Conservation (phyloP, 2,888 invertebrate species). For the Andrena haemorrhoa region DNA sequence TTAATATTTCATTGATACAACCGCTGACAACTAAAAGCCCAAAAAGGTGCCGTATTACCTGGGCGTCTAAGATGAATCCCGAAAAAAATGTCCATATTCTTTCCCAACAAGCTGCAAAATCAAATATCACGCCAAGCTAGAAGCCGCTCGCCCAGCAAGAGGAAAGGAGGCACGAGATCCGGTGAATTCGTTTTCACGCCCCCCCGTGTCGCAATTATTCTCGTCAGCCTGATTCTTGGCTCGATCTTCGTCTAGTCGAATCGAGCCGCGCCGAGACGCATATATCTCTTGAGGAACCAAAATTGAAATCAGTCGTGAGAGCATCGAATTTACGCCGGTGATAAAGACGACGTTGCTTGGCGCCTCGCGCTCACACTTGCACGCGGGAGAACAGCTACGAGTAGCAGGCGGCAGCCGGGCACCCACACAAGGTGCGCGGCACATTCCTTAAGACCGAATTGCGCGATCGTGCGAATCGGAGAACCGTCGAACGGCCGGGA, state of each 20-base stretch:
- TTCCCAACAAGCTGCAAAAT: neutral
- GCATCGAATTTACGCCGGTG: slow-evolving; percentile 65
- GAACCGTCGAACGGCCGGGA: slow-evolving; percentile 64
- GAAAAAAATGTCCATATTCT: no score
- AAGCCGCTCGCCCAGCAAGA: neutral
- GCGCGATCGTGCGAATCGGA: slow-evolving; percentile 72
- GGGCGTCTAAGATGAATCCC: no score
- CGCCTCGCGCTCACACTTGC: slow-evolving; percentile 17
- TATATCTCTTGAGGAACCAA: slow-evolving; percentile 39
- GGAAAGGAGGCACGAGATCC: neutral
- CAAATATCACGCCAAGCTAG: neutral
- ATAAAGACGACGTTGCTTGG: slow-evolving; percentile 61
- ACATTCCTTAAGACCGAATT: slow-evolving; percentile 64
- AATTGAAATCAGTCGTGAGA: slow-evolving; percentile 66
- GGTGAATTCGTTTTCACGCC: neutral
- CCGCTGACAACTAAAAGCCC: no score
- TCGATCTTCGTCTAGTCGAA: slow-evolving; percentile 28
- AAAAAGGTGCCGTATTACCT: no score
- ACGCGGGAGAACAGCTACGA: slow-evolving; percentile 4
- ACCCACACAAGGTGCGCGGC: slow-evolving; percentile 9
- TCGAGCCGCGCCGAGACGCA: slow-evolving; percentile 25
- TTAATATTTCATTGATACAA: no score
- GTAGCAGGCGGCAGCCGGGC: neutral
- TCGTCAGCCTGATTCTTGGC: slow-evolving; percentile 13
- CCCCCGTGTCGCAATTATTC: slow-evolving; percentile 26